phyloP scores from a whole-genome alignment of 2,888 invertebrate genomes.

The Polydrusus pterygomalis region DNA sequence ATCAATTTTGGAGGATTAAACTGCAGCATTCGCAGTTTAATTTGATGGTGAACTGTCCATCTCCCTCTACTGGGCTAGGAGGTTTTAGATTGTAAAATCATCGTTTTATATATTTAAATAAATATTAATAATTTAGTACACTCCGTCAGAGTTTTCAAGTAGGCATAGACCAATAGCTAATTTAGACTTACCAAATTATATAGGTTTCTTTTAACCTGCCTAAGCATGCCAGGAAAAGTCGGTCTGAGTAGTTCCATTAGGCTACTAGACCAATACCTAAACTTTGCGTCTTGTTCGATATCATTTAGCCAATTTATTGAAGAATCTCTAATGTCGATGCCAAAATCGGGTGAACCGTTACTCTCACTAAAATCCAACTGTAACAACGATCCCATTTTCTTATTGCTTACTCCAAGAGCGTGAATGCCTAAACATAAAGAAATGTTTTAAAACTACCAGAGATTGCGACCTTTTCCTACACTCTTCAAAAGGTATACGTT shows the following conservation, averaged over 20 bases:
- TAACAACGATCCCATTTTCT: constrained; percentile 78
- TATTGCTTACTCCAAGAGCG: constrained; percentile 73
- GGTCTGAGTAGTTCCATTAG: constrained; percentile 94
- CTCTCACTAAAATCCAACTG: constrained; percentile 81
- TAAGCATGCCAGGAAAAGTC: constrained; percentile 98
- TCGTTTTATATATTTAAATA: too few species aligned
- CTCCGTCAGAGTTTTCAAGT: too few species aligned
- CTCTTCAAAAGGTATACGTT: too few species aligned
- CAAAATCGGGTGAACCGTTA: constrained; percentile 83
- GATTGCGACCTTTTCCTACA: too few species aligned
- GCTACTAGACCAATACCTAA: constrained; percentile 91
- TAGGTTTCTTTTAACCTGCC: constrained; percentile 90
- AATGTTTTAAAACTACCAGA: neutral
- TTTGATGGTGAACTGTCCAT: too few species aligned
- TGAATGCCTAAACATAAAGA: constrained; percentile 44
- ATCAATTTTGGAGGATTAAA: too few species aligned
- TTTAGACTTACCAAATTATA: constrained; percentile 88
- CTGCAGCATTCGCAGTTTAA: too few species aligned
- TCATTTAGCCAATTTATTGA: constrained; percentile 97
- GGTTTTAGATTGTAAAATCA: too few species aligned
- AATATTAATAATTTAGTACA: too few species aligned
- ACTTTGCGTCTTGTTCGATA: constrained; percentile 92
- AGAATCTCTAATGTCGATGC: constrained; percentile 95
- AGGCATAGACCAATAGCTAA: too few species aligned
- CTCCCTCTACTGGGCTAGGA: too few species aligned